Conservation (phyloP, 2,888 invertebrate species). For the Macaria notata region DNA sequence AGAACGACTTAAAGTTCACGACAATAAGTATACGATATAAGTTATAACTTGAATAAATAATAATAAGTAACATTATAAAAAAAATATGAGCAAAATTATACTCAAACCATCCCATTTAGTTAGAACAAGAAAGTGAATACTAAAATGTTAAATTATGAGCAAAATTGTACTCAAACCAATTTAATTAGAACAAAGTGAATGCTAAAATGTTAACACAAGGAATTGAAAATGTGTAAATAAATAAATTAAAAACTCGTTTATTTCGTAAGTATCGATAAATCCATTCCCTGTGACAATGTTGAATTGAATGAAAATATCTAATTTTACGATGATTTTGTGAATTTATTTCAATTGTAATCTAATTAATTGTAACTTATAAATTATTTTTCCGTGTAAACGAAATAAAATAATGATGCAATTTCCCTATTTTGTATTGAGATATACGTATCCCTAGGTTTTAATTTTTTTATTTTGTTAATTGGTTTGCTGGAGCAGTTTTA, state of each 20-base stretch:
- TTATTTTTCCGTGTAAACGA: constrained; percentile 54
- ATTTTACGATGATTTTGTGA: constrained; percentile 18
- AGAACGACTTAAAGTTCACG: too few species aligned
- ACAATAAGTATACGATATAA: too few species aligned
- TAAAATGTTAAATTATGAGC: too few species aligned
- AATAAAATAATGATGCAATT: constrained; percentile 48
- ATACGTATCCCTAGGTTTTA: constrained; percentile 25
- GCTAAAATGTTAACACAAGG: too few species aligned
- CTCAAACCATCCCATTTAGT: too few species aligned
- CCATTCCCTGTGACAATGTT: constrained; percentile 36
- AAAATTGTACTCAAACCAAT: too few species aligned
- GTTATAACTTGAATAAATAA: too few species aligned
- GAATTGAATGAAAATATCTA: constrained; percentile 15
- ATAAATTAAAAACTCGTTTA: background rate
- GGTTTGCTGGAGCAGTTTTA: constrained; percentile 22
- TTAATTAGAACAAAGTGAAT: too few species aligned
- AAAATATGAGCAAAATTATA: too few species aligned
- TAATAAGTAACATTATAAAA: too few species aligned
- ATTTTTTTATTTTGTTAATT: constrained; percentile 35
- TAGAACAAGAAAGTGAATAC: too few species aligned
- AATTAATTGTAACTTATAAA: constrained; percentile 44
- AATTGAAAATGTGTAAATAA: too few species aligned
- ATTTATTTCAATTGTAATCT: constrained; percentile 24
- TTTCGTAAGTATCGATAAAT: constrained; percentile 34
- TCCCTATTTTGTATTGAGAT: constrained; percentile 42